Conservation (phyloP, 2,797 vertebrate genomes). For the Arnoldichthys spilopterus region DNA sequence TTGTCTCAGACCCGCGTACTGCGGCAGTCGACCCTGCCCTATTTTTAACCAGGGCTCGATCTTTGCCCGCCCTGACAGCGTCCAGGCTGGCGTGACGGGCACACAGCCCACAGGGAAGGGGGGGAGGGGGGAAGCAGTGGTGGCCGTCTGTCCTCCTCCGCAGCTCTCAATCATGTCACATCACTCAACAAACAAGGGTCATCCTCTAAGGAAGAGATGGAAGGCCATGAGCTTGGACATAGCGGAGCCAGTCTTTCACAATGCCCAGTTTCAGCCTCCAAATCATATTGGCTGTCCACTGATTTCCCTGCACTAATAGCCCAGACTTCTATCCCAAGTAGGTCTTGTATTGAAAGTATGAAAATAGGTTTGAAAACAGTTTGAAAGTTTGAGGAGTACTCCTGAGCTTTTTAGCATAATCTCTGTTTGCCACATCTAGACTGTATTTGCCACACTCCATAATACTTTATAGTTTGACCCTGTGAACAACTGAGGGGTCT, state of each 20-base stretch:
- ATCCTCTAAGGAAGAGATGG: conserved; percentile 27
- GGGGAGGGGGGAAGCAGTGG: background rate
- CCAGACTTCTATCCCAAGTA: background rate
- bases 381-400: background rate
- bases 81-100: conserved; percentile 64
- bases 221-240: conserved; percentile 26
- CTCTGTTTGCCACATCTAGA: background rate
- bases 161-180: conserved; percentile 44
- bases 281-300: conserved; percentile 21
- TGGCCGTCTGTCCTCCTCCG: background rate
- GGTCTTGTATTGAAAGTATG: background rate
- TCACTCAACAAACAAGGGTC: conserved; percentile 45
- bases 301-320: conserved; percentile 25
- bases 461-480: background rate
- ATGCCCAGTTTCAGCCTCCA: conserved; percentile 31
- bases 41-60: conserved; percentile 69
- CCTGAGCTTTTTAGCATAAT: background rate
- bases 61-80: conserved; percentile 59
- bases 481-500: background rate
- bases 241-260: conserved; percentile 35
- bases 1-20: conserved; percentile 52
- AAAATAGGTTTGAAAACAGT: conserved; percentile 12
- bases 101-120: conserved; percentile 41
- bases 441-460: background rate
- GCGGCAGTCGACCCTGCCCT: conserved; percentile 65